A percentile compares a stretch with the other conserved stretches of the same genome.
Conservation (phyloP, 2,888 invertebrate genomes). For the Callosobruchus maculatus region DNA sequence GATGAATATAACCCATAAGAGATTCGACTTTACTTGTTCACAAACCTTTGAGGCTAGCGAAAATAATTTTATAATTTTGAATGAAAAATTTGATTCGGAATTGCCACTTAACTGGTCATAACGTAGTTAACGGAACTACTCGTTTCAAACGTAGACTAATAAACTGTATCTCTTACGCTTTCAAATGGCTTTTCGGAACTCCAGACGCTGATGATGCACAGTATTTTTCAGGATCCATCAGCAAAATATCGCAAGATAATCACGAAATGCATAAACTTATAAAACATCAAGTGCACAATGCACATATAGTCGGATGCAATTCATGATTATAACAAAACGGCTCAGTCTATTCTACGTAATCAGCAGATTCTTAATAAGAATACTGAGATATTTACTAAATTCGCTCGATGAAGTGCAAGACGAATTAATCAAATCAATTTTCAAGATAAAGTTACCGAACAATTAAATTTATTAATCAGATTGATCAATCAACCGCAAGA, state of each 20-base stretch:
- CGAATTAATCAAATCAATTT: too few species aligned
- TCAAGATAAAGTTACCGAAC: too few species aligned
- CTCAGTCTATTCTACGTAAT: constrained; percentile 16
- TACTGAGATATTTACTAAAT: constrained; percentile 18
- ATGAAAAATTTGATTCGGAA: too few species aligned
- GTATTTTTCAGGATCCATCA: constrained; percentile 14
- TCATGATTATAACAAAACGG: constrained; percentile 21
- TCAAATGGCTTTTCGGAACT: constrained; percentile 17
- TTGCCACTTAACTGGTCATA: not conserved
- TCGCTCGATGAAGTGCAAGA: too few species aligned
- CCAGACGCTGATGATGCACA: constrained; percentile 18
- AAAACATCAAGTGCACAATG: too few species aligned
- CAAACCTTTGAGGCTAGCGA: too few species aligned
- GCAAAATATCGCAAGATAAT: constrained; percentile 9
- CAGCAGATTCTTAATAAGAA: constrained; percentile 19
- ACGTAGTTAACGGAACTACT: constrained; percentile 10
- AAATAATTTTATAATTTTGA: too few species aligned
- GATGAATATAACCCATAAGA: too few species aligned
- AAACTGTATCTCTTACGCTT: constrained; percentile 12
- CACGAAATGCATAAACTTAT: constrained; percentile 1
- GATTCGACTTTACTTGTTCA: too few species aligned
- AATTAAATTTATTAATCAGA: too few species aligned
- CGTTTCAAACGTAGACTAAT: constrained; percentile 10
- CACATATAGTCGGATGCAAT: constrained; percentile 24
- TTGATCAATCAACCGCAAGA: too few species aligned